Base-by-base conservation (phyloP, 2,888 invertebrate genomes). In the Caenorhabditis sp. region DNA sequence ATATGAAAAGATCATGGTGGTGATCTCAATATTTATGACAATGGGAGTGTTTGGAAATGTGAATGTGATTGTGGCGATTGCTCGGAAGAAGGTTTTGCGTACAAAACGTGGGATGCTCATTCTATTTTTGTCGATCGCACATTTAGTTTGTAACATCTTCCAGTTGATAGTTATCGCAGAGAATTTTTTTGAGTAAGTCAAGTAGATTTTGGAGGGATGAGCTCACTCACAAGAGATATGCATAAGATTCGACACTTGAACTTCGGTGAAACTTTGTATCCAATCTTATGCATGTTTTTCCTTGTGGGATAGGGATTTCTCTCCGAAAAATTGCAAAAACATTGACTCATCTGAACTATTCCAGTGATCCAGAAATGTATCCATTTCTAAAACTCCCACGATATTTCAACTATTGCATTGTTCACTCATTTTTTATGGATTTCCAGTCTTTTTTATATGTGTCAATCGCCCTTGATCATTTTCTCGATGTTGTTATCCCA, bases 101-200 rank as follows among this genome's bases (percentile, higher is more conserved):
- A 73, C 73, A 1, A 73, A 73, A 68, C 59, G 68, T 65, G 67
- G 72, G 8, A 65, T 68, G 65, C 63, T 73, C 25, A 68, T 73
- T 1, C 27, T 73, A 38, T 20, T 65, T 3, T 58, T 73, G 2
- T 56, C 73, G 0, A 31, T 66, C 0, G 26, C 65, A 25, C 73
- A 73, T 62, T 21, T 73, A n/a, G 31, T 59, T 1, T 73, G 73
- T 49, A 73, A 68, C 38, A 52, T 73, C n/a, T 63, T 56, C 0
- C 68, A 73, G 57, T 49, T 70, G 7, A 52, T 50, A 5, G 36
- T 5, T 8, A 4, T n/a, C 8, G 17, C 17, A n/a, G 7, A 10
- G 10, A 50, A 17, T 10, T n/a, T n/a, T 36, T 5, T n/a, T 36
- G 36, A 10, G 36, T 36, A 36, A 36, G 36, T 36, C 36, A 36